Percentiles rank a stretch among this genome's conserved stretches.
Evolutionary conservation across 2,797 vertebrate genomes (phyloP).

Genomic region (Leptodactylus fallax): DNA sequence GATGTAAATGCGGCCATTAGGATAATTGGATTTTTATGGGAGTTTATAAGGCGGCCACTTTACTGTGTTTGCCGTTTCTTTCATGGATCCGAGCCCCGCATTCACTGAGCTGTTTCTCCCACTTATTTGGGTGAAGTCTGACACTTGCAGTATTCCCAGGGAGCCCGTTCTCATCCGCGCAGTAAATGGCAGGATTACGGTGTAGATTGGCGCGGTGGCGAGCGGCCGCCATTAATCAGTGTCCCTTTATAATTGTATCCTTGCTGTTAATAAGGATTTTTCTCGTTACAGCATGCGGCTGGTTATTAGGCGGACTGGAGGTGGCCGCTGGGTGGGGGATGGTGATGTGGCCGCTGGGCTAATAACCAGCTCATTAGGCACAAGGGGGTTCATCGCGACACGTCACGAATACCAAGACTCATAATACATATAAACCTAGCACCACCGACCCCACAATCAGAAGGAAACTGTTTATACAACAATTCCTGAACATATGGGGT

Average conservation of each 20-base stretch:
- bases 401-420: no score
- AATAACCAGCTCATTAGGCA: background rate
- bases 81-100: background rate
- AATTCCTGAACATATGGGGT: no score
- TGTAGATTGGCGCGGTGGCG: background rate
- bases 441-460: no score
- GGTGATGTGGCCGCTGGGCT: background rate
- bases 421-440: background rate
- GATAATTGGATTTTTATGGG: slow-evolving; percentile 47
- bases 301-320: background rate
- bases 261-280: background rate
- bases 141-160: background rate
- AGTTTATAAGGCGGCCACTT: slow-evolving; percentile 23
- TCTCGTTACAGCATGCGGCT: no score
- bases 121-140: background rate
- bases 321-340: background rate
- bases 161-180: background rate
- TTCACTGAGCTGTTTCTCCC: background rate
- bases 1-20: slow-evolving; percentile 37
- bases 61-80: background rate
- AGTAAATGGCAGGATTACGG: background rate
- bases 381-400: background rate
- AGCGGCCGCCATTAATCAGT: background rate
- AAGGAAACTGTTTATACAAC: no score
- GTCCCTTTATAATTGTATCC: background rate